A percentile compares a stretch with the other conserved stretches of the same genome.
Conservation (phyloP, 2,797 vertebrate species). For the Chrysocyon brachyurus region DNA sequence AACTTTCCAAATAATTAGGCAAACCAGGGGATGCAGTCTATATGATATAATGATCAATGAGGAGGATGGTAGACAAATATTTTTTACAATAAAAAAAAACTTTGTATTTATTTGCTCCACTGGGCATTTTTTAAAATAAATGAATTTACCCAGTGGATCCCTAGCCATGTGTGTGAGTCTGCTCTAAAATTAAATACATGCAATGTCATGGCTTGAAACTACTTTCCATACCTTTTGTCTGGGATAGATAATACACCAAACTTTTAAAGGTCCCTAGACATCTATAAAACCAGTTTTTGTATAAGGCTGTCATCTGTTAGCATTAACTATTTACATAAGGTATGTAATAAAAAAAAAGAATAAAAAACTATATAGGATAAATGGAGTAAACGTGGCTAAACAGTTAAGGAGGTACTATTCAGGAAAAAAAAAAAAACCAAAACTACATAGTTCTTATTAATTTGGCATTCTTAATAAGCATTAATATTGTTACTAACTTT, state of each 20-base stretch:
- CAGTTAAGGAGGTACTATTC: neutral
- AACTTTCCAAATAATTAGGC: neutral
- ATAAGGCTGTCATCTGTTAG: conserved; percentile 54
- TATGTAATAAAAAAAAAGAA: conserved; percentile 41
- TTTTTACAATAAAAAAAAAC: neutral
- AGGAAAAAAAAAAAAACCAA: neutral
- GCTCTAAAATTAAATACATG: conserved; percentile 82
- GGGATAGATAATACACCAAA: conserved; percentile 64
- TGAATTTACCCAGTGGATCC: conserved; percentile 77
- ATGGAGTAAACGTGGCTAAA: neutral
- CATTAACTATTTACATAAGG: conserved; percentile 72
- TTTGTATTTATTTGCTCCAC: neutral
- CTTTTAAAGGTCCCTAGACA: conserved; percentile 55
- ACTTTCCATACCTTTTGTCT: conserved; percentile 58
- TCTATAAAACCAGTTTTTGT: conserved; percentile 56
- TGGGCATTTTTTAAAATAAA: conserved; percentile 70
- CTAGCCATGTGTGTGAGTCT: conserved; percentile 78
- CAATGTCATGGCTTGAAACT: conserved; percentile 63
- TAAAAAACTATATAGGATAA: neutral
- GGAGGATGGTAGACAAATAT: neutral
- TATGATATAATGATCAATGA: neutral
- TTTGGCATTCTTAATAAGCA: neutral
- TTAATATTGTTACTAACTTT: neutral
- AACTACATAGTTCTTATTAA: neutral
- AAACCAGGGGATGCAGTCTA: neutral